phyloP scores from a whole-genome alignment of 2,113 vertebrate genomes.

The Heterochromis multidens region DNA sequence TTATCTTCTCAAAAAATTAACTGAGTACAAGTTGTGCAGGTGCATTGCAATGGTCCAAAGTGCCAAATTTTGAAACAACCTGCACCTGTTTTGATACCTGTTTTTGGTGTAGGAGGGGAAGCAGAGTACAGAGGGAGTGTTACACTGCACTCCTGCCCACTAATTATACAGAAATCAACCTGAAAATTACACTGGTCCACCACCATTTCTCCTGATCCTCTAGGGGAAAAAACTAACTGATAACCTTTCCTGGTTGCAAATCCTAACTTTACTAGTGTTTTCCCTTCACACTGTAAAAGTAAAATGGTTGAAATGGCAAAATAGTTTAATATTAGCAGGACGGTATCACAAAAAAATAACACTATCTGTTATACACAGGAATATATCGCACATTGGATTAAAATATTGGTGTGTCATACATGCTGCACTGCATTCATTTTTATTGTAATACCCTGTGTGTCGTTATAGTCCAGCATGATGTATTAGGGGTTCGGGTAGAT shows the following conservation, averaged over 20 bases:
- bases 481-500: conserved; percentile 36
- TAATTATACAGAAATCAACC: neutral
- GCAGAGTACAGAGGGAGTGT: neutral
- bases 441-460: conserved; percentile 18
- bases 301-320: neutral
- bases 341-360: neutral
- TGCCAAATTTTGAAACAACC: neutral
- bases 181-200: neutral
- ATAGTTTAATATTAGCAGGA: neutral
- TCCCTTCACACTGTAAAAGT: neutral
- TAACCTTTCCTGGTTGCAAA: neutral
- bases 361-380: neutral
- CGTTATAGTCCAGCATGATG: conserved; percentile 48
- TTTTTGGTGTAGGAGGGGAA: neutral
- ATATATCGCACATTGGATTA: conserved; percentile 23
- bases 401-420: conserved; percentile 42
- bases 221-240: neutral
- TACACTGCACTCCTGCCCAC: neutral
- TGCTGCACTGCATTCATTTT: conserved; percentile 40
- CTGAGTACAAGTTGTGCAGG: neutral
- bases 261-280: neutral
- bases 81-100: neutral
- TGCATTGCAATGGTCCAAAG: neutral
- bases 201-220: neutral
- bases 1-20: neutral